Base-by-base conservation (phyloP, 1,140 invertebrate genomes). In the Calliopsis andreniformis region DNA sequence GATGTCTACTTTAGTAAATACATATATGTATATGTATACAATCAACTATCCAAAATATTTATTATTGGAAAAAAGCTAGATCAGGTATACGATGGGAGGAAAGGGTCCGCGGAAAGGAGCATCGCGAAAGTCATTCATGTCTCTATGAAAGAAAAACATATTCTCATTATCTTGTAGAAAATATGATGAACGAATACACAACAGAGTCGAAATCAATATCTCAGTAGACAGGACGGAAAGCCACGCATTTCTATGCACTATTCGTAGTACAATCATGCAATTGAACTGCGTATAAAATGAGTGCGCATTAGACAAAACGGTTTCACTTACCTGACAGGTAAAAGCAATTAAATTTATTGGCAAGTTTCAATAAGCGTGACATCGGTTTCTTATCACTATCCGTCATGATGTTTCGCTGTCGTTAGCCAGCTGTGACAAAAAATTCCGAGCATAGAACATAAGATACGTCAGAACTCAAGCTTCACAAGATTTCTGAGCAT, bases 301-400 rank as follows among this genome's bases (percentile, higher is more conserved):
- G 12, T n/a, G 14, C 6, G 43, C 18, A 0, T 3, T 42, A 61
- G 14, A 35, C 20, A 6, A 43, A 55, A 68, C 30, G 30, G 39
- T 73, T 43, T 25, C 3, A 51, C 92, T 93, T 92, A 96, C 96
- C 96, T 93, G 95, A 94, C 92, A 97, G 91, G 92, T 96, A 97
- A 91, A 97, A 97, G 93, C 95, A 96, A 91, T 97, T 97, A 89
- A 96, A 97, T 92, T 96, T 96, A 89, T 95, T 94, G 55, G 96
- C 96, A 86, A 97, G 93, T 92, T 95, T 95, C 83, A 96, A 92
- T 88, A 96, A 91, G 86, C 93, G 93, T 89, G 94, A 95, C 93
- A 95, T 93, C 71, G 90, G 89, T 90, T 93, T 93, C 82, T 85
- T 86, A 86, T 93, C 92, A 75, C 86, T 89, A 84, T 87, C 87